Evolutionary conservation across 2,113 vertebrate species (phyloP), one percentile per base, ranked within the genome.

Genomic region (Peromyscus leucopus): DNA sequence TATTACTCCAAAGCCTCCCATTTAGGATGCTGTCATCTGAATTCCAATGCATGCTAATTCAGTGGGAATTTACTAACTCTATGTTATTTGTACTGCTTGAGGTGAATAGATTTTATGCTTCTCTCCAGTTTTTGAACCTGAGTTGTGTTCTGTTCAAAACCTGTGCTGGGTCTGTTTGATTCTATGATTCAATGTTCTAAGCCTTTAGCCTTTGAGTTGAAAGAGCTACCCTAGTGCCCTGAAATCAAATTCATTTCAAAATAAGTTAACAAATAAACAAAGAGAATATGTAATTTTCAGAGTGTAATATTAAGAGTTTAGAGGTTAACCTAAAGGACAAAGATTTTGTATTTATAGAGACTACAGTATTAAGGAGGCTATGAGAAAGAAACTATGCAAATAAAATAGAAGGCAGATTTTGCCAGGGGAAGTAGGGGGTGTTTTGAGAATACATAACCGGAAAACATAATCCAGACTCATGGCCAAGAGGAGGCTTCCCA

Each of bases 1-100:
- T 72, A 28, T 72, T 84, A 26, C 26, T 67, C 17, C 7, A 16
- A 86, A 85, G 7, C 16, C 24, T 94, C 67, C 42, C 15, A 57
- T 4, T 86, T 95, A 86, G 12, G 16, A 88, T 96, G 26, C 82
- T 88, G 13, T 82, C 48, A 79, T 31, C 36, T 76, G n/a, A 92
- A 51, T 93, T 24, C 31, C 71, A 76, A 79, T 83, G 26, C 26
- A 22, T 59, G 71, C n/a, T 82, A 90, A 88, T 24, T 10, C 3
- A 76, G 6, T 94, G 83, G 33, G 17, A 75, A 76, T 79, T 94
- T 90, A 22, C 16, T 95, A 71, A 94, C 84, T 92, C 74, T 88
- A 74, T 55, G 1, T 46, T 42, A 88, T 63, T 9, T 67, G 11
- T 65, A 69, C 19, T 88, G 39, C 21, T 96, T 39, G 84, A 86